Evolutionary conservation across 1,140 invertebrate genomes (phyloP), one percentile per base, ranked within the genome.

Genomic region (Adoxophyes honmai): DNA sequence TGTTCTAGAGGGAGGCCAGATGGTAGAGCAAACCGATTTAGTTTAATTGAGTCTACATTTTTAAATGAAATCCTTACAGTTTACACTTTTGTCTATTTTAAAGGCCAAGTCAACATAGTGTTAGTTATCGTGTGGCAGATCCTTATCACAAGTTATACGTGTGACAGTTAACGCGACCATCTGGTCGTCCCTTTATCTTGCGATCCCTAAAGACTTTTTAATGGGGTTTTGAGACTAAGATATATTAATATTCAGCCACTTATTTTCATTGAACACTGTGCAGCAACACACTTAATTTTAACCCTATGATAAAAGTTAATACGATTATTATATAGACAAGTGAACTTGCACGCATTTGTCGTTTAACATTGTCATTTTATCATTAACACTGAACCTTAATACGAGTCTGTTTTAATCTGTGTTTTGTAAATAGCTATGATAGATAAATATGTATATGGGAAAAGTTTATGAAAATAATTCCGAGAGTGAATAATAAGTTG

Each of bases 251-350:
- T 36, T 37, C 52, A 56, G 38, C 42, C 42, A 34, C 28, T 59
- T 34, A 77, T 81, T 78, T 76, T 75, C 76, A 74, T 66, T 69
- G 73, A 83, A 80, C 82, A 82, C 80, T 81, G 68, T 81, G 80
- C 82, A 81, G 66, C 56, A 60, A 57, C 73, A 75, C 59, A 68
- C 67, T 76, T 72, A 73, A 70, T 65, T 73, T n/a, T 76, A 75
- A 78, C 55, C 65, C 71, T 82, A 84, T 74, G 70, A 78, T 78
- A 81, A 83, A 75, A 80, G 70, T 76, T 77, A 81, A 72, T 73
- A 81, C 68, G 70, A 81, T 76, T 79, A 86, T 66, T 68, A 73
- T 70, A 74, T 70, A 81, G 67, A 81, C 66, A 72, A 58, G 68
- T 76, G 76, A 83, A 83, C 68, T 79, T 75, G 73, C 70, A 76